Evolutionary conservation across 2,113 vertebrate genomes (phyloP).

Genomic region (Eptatretus burgeri): DNA sequence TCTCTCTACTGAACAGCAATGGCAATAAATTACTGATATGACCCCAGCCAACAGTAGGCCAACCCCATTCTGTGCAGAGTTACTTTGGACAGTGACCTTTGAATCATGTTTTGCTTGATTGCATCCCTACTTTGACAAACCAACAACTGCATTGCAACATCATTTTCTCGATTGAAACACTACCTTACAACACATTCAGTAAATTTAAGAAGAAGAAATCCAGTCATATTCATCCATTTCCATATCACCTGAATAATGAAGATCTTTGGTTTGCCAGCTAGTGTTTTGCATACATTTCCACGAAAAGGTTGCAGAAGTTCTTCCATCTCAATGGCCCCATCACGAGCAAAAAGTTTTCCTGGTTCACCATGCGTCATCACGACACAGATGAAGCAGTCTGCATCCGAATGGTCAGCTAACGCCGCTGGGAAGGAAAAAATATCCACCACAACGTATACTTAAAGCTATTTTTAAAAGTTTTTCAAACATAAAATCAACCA

Average conservation of each 20-base stretch:
- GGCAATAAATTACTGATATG: no score
- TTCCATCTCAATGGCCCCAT: constrained; percentile 35
- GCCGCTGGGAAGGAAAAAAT: constrained; percentile 22
- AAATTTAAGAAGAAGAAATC: neutral
- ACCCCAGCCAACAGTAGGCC: no score
- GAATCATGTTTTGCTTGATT: no score
- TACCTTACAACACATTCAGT: no score
- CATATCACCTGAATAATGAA: constrained; percentile 61
- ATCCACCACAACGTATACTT: no score
- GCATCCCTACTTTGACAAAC: no score
- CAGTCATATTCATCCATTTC: neutral
- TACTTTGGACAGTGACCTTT: no score
- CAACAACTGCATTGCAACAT: neutral
- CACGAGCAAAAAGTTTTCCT: constrained; percentile 31
- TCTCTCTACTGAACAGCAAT: no score
- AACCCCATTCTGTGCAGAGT: no score
- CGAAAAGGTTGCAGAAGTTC: constrained; percentile 34
- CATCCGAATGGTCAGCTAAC: constrained; percentile 22
- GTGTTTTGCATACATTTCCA: constrained; percentile 44
- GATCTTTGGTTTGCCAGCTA: constrained; percentile 82
- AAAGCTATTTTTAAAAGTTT: no score
- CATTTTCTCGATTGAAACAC: neutral
- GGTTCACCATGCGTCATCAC: constrained; percentile 68
- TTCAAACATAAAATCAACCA: no score
- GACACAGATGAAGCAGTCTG: constrained; percentile 53